Conservation (phyloP, 2,888 invertebrate genomes). For the Drosophila paramelanica region DNA sequence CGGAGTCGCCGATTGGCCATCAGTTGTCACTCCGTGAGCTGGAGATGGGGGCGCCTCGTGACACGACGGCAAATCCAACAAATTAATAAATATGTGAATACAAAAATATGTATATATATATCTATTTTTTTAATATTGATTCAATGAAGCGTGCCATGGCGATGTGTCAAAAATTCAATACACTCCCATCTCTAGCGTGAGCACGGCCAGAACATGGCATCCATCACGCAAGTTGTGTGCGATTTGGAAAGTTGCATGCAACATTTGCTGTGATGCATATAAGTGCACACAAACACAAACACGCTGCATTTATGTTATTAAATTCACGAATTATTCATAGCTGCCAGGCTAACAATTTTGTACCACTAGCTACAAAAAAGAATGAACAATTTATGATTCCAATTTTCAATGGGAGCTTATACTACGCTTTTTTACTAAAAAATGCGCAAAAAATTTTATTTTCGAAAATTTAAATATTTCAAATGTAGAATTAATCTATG, state of each 20-base stretch:
- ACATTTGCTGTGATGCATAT: slow-evolving; percentile 8
- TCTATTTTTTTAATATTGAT: too few relatives aligned
- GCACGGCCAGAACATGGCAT: slow-evolving; percentile 9
- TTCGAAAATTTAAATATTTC: too few relatives aligned
- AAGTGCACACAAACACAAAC: not conserved
- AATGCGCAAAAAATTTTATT: too few relatives aligned
- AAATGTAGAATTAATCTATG: too few relatives aligned
- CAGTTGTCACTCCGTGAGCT: not conserved
- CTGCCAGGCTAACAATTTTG: not conserved
- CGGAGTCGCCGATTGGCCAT: slow-evolving; percentile 6
- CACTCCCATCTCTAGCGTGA: not conserved
- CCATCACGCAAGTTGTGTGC: slow-evolving; percentile 17
- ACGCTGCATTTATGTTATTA: not conserved
- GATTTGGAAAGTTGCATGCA: slow-evolving; percentile 44
- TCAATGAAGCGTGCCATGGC: not conserved
- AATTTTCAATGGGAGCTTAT: too few relatives aligned
- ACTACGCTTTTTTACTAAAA: too few relatives aligned
- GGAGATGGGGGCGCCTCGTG: slow-evolving; percentile 12
- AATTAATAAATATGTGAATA: not conserved
- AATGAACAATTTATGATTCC: too few relatives aligned
- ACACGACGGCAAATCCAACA: not conserved
- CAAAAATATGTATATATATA: too few relatives aligned
- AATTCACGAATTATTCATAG: not conserved
- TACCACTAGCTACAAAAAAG: not conserved
- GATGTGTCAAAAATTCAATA: not conserved